phyloP scores from a whole-genome alignment of 2,888 invertebrate species.

The Sussaba pulchella region DNA sequence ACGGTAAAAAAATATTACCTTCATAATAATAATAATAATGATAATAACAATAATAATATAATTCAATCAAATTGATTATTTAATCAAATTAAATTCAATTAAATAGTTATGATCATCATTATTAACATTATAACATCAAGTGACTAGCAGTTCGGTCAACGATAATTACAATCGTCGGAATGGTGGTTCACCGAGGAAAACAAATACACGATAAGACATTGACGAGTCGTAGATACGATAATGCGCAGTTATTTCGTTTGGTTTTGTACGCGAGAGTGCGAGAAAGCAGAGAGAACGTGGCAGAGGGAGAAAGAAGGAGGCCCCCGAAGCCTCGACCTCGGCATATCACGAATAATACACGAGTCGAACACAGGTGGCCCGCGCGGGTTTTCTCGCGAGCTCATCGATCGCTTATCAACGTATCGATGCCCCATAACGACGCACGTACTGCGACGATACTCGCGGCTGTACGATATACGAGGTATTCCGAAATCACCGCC shows the following conservation, averaged over 20 bases:
- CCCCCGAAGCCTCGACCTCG: constrained; percentile 22
- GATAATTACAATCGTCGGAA: background rate
- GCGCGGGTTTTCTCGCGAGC: constrained; percentile 27
- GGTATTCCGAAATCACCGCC: too few species aligned
- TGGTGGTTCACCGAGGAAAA: too few species aligned
- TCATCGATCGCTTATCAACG: constrained; percentile 41
- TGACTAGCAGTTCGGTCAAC: background rate
- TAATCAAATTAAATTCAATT: too few species aligned
- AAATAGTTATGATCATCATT: too few species aligned
- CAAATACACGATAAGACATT: background rate
- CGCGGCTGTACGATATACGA: too few species aligned
- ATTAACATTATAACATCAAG: too few species aligned
- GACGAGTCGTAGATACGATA: background rate
- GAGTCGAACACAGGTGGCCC: constrained; percentile 36
- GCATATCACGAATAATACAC: background rate
- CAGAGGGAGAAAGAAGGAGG: background rate
- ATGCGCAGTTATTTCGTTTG: background rate
- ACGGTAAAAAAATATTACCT: constrained; percentile 3
- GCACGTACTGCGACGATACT: constrained; percentile 4
- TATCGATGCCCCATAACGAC: constrained; percentile 39
- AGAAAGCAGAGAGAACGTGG: background rate
- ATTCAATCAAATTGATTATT: too few species aligned
- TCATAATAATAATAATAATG: too few species aligned
- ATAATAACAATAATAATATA: too few species aligned
- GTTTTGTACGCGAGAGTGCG: background rate